Percentiles rank a stretch among this genome's conserved stretches.
These are phyloP conservation scores for Danio rerio DNA, from an alignment of 2,113 vertebrate species.

Conservation along the genomic window DNA sequence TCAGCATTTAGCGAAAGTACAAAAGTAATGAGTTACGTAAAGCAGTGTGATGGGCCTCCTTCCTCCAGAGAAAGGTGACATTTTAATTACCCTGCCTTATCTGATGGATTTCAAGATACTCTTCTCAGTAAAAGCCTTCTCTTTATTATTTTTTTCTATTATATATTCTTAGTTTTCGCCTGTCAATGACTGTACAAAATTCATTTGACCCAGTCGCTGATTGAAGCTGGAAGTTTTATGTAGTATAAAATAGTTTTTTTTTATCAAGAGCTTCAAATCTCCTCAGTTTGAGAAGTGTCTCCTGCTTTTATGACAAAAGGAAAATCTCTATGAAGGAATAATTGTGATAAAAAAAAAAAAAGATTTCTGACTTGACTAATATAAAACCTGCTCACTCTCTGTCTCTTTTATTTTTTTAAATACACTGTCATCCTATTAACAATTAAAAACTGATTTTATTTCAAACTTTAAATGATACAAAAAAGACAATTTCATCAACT, in stretches of 20 bases:
- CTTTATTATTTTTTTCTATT: slow-evolving; percentile 78
- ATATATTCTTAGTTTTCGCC: slow-evolving; percentile 76
- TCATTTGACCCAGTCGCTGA: slow-evolving; percentile 71
- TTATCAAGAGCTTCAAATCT: slow-evolving; percentile 65
- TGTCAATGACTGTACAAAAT: slow-evolving; percentile 71
- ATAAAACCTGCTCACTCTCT: slow-evolving; percentile 1
- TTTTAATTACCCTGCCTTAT: slow-evolving; percentile 81
- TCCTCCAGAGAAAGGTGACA: slow-evolving; percentile 71
- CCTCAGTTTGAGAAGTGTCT: slow-evolving; percentile 52
- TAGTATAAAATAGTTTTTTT: slow-evolving; percentile 58
- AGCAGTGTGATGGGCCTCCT: slow-evolving; percentile 64
- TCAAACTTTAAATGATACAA: background rate
- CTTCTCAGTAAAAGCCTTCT: slow-evolving; percentile 72
- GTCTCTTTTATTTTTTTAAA: background rate
- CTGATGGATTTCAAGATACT: slow-evolving; percentile 78
- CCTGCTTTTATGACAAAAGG: slow-evolving; percentile 36
- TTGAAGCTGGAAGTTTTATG: slow-evolving; percentile 74
- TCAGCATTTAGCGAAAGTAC: slow-evolving; percentile 54
- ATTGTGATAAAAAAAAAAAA: slow-evolving; percentile 7
- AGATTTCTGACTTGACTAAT: slow-evolving; percentile 20
- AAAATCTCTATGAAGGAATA: slow-evolving; percentile 27
- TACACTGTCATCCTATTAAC: background rate
- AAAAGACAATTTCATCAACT: slow-evolving; percentile 11
- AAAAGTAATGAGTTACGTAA: slow-evolving; percentile 63
- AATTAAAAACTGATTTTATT: background rate